Evolutionary conservation across 2,797 vertebrate genomes (phyloP).

Genomic region (Caiman crocodilus): DNA sequence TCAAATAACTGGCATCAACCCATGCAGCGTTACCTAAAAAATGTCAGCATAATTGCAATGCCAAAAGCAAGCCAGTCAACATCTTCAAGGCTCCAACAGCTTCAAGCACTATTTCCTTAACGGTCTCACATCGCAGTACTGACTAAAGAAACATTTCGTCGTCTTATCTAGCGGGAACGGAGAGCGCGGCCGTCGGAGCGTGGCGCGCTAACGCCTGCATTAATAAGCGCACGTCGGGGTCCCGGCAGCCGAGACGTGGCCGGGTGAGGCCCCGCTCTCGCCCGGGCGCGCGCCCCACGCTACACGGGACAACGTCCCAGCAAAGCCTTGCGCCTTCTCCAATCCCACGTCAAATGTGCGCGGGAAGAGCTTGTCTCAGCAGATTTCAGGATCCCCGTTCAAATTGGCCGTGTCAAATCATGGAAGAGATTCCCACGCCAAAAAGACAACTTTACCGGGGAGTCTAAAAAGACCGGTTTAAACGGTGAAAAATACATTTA

Average conservation of each 20-base stretch:
- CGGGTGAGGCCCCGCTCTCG: constrained; percentile 36
- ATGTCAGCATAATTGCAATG: constrained; percentile 76
- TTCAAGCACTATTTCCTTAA: constrained; percentile 84
- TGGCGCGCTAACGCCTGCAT: constrained; percentile 81
- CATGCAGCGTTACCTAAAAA: constrained; percentile 74
- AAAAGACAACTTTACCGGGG: background rate
- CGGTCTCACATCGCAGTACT: constrained; percentile 81
- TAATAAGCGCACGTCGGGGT: constrained; percentile 74
- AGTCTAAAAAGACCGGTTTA: background rate
- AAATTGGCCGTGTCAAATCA: background rate
- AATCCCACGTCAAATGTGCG: background rate
- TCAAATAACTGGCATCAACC: constrained; percentile 76
- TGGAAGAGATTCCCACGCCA: background rate
- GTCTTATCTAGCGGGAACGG: constrained; percentile 82
- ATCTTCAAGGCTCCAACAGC: constrained; percentile 79
- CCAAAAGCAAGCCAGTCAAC: constrained; percentile 81
- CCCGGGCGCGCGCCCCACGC: background rate
- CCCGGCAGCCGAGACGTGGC: constrained; percentile 24
- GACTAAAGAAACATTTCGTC: constrained; percentile 85
- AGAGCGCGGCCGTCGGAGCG: constrained; percentile 74
- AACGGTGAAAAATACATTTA: background rate
- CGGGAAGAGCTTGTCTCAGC: background rate
- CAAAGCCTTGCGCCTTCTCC: background rate
- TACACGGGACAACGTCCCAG: background rate
- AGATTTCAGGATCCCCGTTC: background rate